A percentile compares a stretch with the other conserved stretches of the same genome.
phyloP scores from a whole-genome alignment of 1,140 invertebrate species.

The Drosophila setifemur region DNA sequence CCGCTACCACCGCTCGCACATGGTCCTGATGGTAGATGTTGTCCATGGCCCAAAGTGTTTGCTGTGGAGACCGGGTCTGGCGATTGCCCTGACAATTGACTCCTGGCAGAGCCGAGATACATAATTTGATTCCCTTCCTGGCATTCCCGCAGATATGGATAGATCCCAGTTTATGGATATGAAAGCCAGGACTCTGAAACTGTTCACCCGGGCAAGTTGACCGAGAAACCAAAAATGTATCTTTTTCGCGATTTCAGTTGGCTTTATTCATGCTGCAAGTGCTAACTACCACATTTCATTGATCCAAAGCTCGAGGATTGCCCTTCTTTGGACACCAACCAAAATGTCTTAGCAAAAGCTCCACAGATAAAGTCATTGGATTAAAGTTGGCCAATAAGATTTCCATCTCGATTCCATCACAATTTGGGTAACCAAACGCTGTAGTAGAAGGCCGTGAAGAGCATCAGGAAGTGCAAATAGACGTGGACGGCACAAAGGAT shows the following conservation, averaged over 20 bases:
- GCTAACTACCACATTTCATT: too few relatives aligned
- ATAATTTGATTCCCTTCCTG: not conserved
- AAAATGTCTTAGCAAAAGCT: too few relatives aligned
- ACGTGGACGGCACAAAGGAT: conserved; percentile 6
- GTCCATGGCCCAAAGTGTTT: conserved; percentile 2
- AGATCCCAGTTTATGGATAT: too few relatives aligned
- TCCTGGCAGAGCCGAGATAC: not conserved
- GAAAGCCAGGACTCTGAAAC: not conserved
- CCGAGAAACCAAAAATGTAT: too few relatives aligned
- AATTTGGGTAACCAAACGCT: not conserved
- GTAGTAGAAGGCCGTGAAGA: conserved; percentile 12
- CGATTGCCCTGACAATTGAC: conserved; percentile 1
- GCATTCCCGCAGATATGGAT: too few relatives aligned
- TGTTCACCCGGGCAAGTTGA: not conserved
- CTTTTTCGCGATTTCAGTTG: too few relatives aligned
- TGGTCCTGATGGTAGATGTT: conserved; percentile 14
- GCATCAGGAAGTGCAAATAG: conserved; percentile 26
- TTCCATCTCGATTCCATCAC: too few relatives aligned
- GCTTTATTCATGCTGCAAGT: too few relatives aligned
- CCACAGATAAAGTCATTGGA: too few relatives aligned
- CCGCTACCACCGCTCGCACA: not conserved
- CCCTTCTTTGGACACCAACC: too few relatives aligned
- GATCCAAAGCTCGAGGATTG: too few relatives aligned
- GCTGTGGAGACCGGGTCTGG: not conserved
- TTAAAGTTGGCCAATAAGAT: too few relatives aligned